Evolutionary conservation across 2,888 invertebrate genomes (phyloP).

Genomic region (Dicranocentrus wangi): DNA sequence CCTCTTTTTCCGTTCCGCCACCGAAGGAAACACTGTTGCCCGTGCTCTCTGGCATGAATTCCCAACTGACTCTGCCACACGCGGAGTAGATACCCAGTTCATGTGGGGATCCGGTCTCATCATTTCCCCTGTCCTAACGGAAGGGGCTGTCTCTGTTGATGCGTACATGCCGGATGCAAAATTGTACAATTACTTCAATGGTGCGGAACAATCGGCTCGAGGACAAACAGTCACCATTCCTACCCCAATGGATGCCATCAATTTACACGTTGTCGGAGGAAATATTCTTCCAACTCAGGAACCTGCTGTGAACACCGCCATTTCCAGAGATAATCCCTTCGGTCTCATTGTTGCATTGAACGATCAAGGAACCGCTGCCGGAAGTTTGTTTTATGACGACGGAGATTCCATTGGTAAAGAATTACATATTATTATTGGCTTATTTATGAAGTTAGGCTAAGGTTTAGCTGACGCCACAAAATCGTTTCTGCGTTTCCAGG

Average conservation of each 20-base stretch:
- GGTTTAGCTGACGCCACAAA: too few species aligned
- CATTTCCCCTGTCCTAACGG: slow-evolving; percentile 82
- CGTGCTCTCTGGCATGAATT: slow-evolving; percentile 76
- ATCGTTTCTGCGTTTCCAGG: too few species aligned
- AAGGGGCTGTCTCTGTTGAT: slow-evolving; percentile 75
- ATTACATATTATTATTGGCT: too few species aligned
- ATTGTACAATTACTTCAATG: slow-evolving; percentile 81
- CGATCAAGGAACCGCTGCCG: slow-evolving; percentile 77
- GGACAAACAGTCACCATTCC: slow-evolving; percentile 77
- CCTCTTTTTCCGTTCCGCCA: slow-evolving; percentile 83
- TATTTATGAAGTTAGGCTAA: too few species aligned
- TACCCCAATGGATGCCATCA: slow-evolving; percentile 81
- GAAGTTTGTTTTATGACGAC: slow-evolving; percentile 87
- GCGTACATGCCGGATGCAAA: slow-evolving; percentile 81
- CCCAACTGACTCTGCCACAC: slow-evolving; percentile 79
- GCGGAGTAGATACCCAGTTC: slow-evolving; percentile 84
- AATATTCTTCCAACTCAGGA: slow-evolving; percentile 82
- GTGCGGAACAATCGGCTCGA: slow-evolving; percentile 73
- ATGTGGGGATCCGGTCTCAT: slow-evolving; percentile 84
- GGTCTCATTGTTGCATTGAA: slow-evolving; percentile 81
- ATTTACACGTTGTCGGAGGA: slow-evolving; percentile 83
- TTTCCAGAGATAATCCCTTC: slow-evolving; percentile 79
- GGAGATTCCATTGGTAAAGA: slow-evolving; percentile 82
- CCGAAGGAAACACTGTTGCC: slow-evolving; percentile 76
- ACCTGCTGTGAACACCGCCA: slow-evolving; percentile 80